Percentiles rank a stretch among this genome's conserved stretches.
phyloP scores from a whole-genome alignment of 2,797 vertebrate genomes.

The Melanotaenia maccullochi region DNA sequence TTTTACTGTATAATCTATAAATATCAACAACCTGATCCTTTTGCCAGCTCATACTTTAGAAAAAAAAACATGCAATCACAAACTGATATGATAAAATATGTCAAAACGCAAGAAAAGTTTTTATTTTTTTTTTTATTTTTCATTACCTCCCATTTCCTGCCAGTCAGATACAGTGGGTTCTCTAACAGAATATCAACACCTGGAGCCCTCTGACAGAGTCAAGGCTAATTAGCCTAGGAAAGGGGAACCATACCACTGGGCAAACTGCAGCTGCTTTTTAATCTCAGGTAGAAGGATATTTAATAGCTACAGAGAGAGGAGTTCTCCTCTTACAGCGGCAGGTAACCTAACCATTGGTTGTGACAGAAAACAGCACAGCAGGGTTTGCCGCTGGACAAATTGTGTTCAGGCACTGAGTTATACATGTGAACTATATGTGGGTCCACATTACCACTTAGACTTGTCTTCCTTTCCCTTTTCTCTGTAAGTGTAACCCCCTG shows the following conservation, averaged over 20 bases:
- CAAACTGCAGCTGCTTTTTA: constrained; percentile 58
- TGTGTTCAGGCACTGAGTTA: constrained; percentile 24
- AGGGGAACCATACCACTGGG: constrained; percentile 43
- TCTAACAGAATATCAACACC: constrained; percentile 63
- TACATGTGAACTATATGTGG: constrained; percentile 37
- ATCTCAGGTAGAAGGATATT: constrained; percentile 65
- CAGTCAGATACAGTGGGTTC: constrained; percentile 34
- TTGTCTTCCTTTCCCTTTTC: constrained; percentile 47
- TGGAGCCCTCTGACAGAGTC: constrained; percentile 73
- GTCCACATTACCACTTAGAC: constrained; percentile 39
- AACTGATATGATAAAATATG: constrained; percentile 1
- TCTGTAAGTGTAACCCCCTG: constrained; percentile 63
- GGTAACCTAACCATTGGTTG: constrained; percentile 53
- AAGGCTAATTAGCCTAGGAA: constrained; percentile 76
- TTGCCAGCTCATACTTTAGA: neutral
- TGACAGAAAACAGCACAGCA: constrained; percentile 48
- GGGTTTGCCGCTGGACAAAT: constrained; percentile 37
- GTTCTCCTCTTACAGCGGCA: constrained; percentile 49
- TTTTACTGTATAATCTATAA: constrained; percentile 12
- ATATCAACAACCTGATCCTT: constrained; percentile 5
- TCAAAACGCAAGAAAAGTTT: neutral
- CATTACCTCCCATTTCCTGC: constrained; percentile 3
- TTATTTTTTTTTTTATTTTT: constrained; percentile 1
- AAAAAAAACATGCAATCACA: neutral
- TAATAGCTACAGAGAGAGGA: constrained; percentile 57